phyloP scores from a whole-genome alignment of 2,797 vertebrate species.

The Loriculus beryllinus region DNA sequence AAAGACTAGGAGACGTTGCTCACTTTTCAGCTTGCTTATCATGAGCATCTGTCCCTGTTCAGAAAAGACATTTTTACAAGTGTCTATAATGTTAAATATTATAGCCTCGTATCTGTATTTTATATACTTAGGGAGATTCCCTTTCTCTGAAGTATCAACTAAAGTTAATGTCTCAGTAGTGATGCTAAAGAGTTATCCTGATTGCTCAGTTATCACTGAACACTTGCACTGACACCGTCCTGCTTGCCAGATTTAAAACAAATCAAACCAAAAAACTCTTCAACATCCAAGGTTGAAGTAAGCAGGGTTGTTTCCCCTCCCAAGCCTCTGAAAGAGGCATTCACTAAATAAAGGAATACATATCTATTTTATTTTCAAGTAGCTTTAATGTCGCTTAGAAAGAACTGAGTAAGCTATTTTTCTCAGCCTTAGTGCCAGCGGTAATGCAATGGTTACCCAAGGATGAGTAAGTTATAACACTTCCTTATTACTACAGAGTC shows the following conservation, averaged over 20 bases:
- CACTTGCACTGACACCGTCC: neutral
- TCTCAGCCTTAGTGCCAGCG: neutral
- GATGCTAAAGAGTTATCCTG: neutral
- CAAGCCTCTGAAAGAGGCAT: neutral
- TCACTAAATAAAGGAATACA: neutral
- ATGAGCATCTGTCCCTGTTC: neutral
- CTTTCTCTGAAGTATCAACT: neutral
- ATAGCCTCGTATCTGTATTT: neutral
- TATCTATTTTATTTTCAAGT: neutral
- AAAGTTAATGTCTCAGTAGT: neutral
- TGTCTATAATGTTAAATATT: neutral
- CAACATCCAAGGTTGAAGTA: neutral
- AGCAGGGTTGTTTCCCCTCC: neutral
- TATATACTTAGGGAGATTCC: neutral
- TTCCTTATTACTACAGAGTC: neutral
- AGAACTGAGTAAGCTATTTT: neutral
- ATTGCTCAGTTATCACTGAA: neutral
- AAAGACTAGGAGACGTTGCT: neutral
- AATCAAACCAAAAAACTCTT: neutral
- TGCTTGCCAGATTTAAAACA: neutral
- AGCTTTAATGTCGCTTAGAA: neutral
- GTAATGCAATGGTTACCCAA: neutral
- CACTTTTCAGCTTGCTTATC: neutral
- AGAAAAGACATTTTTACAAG: neutral
- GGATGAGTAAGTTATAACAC: neutral